These are phyloP conservation scores for Bombylius discolor DNA, from an alignment of 2,888 invertebrate genomes.

Conservation along the genomic window DNA sequence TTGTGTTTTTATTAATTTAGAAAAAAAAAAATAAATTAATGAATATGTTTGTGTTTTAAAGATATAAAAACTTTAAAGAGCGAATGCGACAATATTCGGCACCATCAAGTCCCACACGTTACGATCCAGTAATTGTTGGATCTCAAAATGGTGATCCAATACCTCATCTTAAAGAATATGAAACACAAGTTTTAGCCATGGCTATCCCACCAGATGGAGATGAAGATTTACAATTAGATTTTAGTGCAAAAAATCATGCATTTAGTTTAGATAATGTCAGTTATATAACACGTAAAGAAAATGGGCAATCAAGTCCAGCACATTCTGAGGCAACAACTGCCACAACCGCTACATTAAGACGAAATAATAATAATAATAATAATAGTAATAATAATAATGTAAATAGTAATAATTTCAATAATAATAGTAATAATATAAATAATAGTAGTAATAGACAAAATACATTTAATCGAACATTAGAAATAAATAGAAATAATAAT, in stretches of 20 bases:
- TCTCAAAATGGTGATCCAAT: constrained; percentile 36
- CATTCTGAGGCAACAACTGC: constrained; percentile 75
- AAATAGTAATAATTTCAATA: constrained; percentile 34
- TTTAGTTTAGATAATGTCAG: constrained; percentile 81
- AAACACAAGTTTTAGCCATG: constrained; percentile 88
- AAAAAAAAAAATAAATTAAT: background rate
- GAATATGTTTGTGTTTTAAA: constrained; percentile 24
- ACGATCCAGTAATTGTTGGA: constrained; percentile 51
- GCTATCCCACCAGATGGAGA: constrained; percentile 76
- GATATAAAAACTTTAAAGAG: constrained; percentile 79
- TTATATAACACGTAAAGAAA: constrained; percentile 70
- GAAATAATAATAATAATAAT: constrained; percentile 34
- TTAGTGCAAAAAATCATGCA: constrained; percentile 75
- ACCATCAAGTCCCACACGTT: constrained; percentile 47
- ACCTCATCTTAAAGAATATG: constrained; percentile 76
- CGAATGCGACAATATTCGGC: constrained; percentile 62
- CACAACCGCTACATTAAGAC: constrained; percentile 47
- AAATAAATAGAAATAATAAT: constrained; percentile 35
- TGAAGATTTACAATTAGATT: constrained; percentile 71
- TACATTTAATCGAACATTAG: constrained; percentile 34
- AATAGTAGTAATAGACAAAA: constrained; percentile 33
- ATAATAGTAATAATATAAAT: constrained; percentile 29
- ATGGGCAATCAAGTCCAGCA: constrained; percentile 61
- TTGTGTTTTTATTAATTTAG: background rate
- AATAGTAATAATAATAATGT: constrained; percentile 24